Percentiles rank a stretch among this genome's conserved stretches.
Conservation (phyloP, 2,888 invertebrate genomes). For the Nebria salina region DNA sequence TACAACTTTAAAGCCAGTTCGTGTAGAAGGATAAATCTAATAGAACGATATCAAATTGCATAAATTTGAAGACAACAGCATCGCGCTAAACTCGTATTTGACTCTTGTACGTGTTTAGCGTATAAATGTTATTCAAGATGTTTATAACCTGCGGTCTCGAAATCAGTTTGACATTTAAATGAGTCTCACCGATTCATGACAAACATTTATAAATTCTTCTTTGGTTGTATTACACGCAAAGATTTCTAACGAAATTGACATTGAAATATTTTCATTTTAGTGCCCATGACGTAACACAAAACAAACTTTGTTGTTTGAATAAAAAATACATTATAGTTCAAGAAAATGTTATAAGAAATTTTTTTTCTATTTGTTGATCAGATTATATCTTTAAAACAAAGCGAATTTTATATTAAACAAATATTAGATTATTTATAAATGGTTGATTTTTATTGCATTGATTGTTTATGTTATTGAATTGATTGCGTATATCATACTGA, state of each 20-base stretch:
- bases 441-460: no score
- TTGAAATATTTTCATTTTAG: not conserved
- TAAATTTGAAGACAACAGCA: not conserved
- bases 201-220: not conserved
- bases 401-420: no score
- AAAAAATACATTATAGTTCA: no score
- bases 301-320: not conserved
- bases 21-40: slow-evolving; percentile 7
- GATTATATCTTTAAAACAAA: no score
- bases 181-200: not conserved
- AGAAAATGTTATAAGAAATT: no score
- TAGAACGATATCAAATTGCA: slow-evolving; percentile 3
- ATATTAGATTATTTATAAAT: no score
- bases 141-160: not conserved
- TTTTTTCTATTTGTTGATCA: no score
- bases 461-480: no score
- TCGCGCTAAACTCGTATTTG: not conserved
- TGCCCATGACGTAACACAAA: not conserved
- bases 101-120: not conserved
- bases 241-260: not conserved
- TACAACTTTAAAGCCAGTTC: not conserved
- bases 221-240: not conserved
- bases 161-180: not conserved
- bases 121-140: not conserved
- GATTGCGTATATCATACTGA: no score